Evolutionary conservation across 2,888 invertebrate genomes (phyloP).

Genomic region (Athrips mouffetella): DNA sequence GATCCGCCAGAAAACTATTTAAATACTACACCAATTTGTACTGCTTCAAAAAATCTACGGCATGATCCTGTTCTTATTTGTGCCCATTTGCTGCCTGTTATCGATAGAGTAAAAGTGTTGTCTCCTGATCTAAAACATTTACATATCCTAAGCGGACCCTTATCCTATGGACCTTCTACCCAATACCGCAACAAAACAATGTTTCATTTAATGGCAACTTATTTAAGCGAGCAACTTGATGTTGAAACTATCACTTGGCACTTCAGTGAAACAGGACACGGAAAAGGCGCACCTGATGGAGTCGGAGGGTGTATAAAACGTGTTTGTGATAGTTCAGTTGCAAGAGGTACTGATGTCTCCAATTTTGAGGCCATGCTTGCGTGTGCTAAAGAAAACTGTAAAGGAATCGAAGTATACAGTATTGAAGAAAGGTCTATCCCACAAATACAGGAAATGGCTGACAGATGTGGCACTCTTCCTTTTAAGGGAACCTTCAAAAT

Average conservation of each 20-base stretch:
- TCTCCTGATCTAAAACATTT: conserved; percentile 4
- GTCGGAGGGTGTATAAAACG: conserved; percentile 26
- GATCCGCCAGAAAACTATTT: conserved; percentile 10
- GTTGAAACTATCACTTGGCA: conserved; percentile 28
- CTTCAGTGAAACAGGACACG: conserved; percentile 25
- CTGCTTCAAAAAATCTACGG: neutral
- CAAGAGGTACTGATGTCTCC: conserved; percentile 28
- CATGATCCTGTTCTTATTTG: conserved; percentile 3
- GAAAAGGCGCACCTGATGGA: conserved; percentile 27
- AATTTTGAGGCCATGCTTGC: no score
- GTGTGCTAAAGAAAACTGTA: conserved; percentile 23
- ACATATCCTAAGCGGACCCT: conserved; percentile 27
- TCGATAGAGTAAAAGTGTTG: neutral
- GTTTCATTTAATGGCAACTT: conserved; percentile 20
- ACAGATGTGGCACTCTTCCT: no score
- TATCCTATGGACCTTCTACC: conserved; percentile 27
- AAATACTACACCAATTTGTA: conserved; percentile 18
- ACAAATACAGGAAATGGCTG: no score
- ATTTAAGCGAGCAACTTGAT: conserved; percentile 14
- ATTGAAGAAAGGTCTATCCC: no score
- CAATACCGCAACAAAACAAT: conserved; percentile 29
- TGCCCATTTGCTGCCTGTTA: neutral
- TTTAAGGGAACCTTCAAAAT: no score
- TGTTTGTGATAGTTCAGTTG: conserved; percentile 24
- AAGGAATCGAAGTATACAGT: conserved; percentile 22